These are phyloP conservation scores for Catamblyrhynchus diadema DNA, from an alignment of 2,797 vertebrate genomes.

Conservation along the genomic window DNA sequence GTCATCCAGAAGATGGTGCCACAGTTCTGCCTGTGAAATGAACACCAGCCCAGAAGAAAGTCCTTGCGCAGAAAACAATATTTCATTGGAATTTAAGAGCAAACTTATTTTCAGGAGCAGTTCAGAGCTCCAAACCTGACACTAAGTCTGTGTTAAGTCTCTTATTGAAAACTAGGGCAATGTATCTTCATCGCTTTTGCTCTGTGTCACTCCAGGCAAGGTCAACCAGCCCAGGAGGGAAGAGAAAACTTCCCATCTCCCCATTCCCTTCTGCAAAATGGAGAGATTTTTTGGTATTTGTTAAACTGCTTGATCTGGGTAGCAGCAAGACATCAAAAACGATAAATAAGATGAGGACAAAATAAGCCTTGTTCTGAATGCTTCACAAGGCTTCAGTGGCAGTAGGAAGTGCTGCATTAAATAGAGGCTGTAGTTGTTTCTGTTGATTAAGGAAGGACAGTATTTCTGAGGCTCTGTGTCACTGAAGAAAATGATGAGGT, in stretches of 20 bases:
- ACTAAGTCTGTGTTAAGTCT: slow-evolving; percentile 13
- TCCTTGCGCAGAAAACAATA: neutral
- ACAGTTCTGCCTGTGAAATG: slow-evolving; percentile 69
- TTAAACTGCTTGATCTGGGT: neutral
- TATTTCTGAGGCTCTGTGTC: neutral
- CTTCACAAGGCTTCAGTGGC: neutral
- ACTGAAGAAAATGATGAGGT: neutral
- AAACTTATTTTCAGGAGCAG: slow-evolving; percentile 25
- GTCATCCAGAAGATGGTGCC: slow-evolving; percentile 75
- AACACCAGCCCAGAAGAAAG: neutral
- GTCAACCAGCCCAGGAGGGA: slow-evolving; percentile 2
- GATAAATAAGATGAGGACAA: neutral
- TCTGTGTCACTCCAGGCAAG: slow-evolving; percentile 64
- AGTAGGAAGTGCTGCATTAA: neutral
- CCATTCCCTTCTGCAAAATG: neutral
- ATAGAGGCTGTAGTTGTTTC: neutral
- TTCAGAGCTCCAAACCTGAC: slow-evolving; percentile 10
- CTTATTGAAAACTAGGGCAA: slow-evolving; percentile 50
- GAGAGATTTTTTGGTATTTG: neutral
- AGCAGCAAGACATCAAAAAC: slow-evolving; percentile 1
- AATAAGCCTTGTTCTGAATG: neutral
- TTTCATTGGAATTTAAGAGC: neutral
- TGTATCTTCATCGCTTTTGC: slow-evolving; percentile 25
- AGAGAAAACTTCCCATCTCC: neutral
- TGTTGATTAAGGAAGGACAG: neutral